Evolutionary conservation across 2,888 invertebrate species (phyloP).

Genomic region (Trissoscelio sp.): DNA sequence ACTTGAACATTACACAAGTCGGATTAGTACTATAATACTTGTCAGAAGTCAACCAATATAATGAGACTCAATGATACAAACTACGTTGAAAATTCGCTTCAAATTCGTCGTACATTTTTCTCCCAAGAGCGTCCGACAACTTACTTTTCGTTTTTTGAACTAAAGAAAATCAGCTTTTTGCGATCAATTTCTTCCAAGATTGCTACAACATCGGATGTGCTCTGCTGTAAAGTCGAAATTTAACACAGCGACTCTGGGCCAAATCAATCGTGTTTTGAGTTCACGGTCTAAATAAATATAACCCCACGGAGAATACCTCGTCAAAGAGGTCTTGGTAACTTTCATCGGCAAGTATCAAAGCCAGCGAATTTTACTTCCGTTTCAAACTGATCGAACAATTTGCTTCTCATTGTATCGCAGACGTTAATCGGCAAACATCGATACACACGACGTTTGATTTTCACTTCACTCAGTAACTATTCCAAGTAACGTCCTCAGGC

Average conservation of each 20-base stretch:
- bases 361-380: slow-evolving; percentile 46
- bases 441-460: slow-evolving; percentile 63
- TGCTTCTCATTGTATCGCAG: slow-evolving; percentile 57
- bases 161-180: slow-evolving; percentile 8
- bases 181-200: slow-evolving; percentile 15
- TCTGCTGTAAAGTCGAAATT: slow-evolving; percentile 2
- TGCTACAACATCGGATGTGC: background rate
- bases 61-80: background rate
- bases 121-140: background rate
- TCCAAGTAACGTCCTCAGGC: slow-evolving; percentile 44
- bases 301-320: slow-evolving; percentile 17
- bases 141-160: too few species aligned
- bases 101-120: background rate
- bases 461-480: slow-evolving; percentile 51
- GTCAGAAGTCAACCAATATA: background rate
- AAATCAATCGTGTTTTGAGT: slow-evolving; percentile 27
- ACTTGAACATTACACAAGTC: too few species aligned
- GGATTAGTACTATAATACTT: too few species aligned
- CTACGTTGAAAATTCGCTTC: background rate
- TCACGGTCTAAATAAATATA: slow-evolving; percentile 45
- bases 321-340: slow-evolving; percentile 43
- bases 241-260: slow-evolving; percentile 1
- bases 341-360: slow-evolving; percentile 42
- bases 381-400: slow-evolving; percentile 51
- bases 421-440: slow-evolving; percentile 64